A percentile compares a stretch with the other conserved stretches of the same genome.
Evolutionary conservation across 1,140 invertebrate species (phyloP).

Genomic region (Dysdera silvatica): DNA sequence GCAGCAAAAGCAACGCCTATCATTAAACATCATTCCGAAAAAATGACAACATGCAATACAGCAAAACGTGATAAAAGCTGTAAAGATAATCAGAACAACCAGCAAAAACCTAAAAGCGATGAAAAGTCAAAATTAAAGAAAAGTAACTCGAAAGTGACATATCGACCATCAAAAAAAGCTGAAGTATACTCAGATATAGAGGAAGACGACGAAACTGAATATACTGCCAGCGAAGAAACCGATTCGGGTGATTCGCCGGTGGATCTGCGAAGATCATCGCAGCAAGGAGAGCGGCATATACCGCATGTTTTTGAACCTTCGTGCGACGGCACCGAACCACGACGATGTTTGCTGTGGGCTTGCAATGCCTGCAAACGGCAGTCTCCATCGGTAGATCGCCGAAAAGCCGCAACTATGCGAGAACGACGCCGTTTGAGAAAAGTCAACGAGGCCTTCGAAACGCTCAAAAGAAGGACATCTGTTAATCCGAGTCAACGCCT

Average conservation of each 20-base stretch:
- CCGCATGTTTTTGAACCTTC: slow-evolving; percentile 46
- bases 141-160: too few relatives aligned
- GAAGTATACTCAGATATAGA: too few relatives aligned
- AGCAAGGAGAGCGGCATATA: slow-evolving; percentile 37
- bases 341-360: slow-evolving; percentile 81
- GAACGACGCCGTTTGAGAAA: slow-evolving; percentile 84
- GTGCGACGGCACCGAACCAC: slow-evolving; percentile 37
- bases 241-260: background rate
- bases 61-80: too few relatives aligned
- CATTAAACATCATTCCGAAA: too few relatives aligned
- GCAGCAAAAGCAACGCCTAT: too few relatives aligned
- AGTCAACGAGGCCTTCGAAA: slow-evolving; percentile 97
- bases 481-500: slow-evolving; percentile 89
- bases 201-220: too few relatives aligned
- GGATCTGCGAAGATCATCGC: slow-evolving; percentile 1
- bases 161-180: too few relatives aligned
- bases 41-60: too few relatives aligned
- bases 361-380: slow-evolving; percentile 94
- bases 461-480: slow-evolving; percentile 81
- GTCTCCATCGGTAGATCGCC: slow-evolving; percentile 81
- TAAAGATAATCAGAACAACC: too few relatives aligned
- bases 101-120: too few relatives aligned
- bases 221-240: too few relatives aligned
- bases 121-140: too few relatives aligned
- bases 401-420: slow-evolving; percentile 90